phyloP scores from a whole-genome alignment of 2,113 vertebrate species.

The Campylorhamphus procurvoides region DNA sequence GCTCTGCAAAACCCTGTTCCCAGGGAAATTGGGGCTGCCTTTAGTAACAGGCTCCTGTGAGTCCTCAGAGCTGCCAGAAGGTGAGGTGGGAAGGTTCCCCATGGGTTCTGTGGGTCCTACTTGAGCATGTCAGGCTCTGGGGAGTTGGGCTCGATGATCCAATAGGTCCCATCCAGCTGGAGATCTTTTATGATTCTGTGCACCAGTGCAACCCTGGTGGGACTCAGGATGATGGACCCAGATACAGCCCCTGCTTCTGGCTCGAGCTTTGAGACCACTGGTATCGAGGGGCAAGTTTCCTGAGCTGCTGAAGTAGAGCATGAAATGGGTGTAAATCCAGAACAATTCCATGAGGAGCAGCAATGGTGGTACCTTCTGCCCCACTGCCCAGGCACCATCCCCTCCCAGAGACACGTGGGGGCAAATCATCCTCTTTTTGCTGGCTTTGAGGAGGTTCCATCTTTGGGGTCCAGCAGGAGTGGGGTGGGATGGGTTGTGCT shows the following conservation, averaged over 20 bases:
- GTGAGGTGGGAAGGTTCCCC: background rate
- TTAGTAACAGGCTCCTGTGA: background rate
- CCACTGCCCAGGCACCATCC: rapidly evolving
- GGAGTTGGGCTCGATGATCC: background rate
- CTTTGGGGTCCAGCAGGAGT: too few species aligned
- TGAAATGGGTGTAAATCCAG: background rate
- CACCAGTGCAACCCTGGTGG: rapidly evolving
- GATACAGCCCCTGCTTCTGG: background rate
- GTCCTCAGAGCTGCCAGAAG: background rate
- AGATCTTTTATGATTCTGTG: background rate
- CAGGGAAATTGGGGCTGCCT: background rate
- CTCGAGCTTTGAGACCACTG: background rate
- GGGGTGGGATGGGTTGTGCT: background rate
- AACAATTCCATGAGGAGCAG: background rate
- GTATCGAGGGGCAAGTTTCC: rapidly evolving
- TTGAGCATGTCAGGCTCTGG: background rate
- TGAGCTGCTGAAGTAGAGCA: background rate
- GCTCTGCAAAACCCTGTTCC: background rate
- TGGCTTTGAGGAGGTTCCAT: background rate
- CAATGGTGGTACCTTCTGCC: rapidly evolving
- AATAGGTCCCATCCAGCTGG: background rate
- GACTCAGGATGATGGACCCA: rapidly evolving
- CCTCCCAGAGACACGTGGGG: rapidly evolving
- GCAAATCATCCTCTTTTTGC: background rate
- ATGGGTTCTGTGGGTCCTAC: background rate